Evolutionary conservation across 2,888 invertebrate species (phyloP).

Genomic region (Tetragnatha montana): DNA sequence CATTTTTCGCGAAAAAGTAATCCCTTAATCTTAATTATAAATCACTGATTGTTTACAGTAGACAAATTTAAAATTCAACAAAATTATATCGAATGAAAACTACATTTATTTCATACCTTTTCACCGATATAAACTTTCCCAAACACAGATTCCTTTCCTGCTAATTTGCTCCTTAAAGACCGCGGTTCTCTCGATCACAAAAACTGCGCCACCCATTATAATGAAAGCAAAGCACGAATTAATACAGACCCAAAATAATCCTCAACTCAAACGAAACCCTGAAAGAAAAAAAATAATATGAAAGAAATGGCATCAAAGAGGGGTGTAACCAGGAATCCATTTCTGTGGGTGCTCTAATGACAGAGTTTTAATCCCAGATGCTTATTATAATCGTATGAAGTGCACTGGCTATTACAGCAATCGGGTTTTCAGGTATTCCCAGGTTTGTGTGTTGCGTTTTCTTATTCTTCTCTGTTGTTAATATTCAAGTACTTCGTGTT

Average conservation of each 20-base stretch:
- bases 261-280: neutral
- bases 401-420: slow-evolving; percentile 27
- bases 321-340: slow-evolving; percentile 47
- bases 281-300: slow-evolving; percentile 1
- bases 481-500: slow-evolving; percentile 3
- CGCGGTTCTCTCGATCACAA: neutral
- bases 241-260: neutral
- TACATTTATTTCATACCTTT: too few relatives aligned
- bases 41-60: too few relatives aligned
- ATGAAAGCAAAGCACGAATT: slow-evolving; percentile 41
- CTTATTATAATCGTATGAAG: slow-evolving; percentile 30
- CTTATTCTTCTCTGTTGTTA: neutral
- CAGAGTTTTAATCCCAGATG: slow-evolving; percentile 39
- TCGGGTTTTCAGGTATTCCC: slow-evolving; percentile 17
- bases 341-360: slow-evolving; percentile 51
- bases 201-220: slow-evolving; percentile 22
- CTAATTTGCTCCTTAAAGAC: too few relatives aligned
- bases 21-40: too few relatives aligned
- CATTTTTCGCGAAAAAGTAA: too few relatives aligned
- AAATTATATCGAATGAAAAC: too few relatives aligned
- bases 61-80: too few relatives aligned
- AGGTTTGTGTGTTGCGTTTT: neutral
- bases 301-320: slow-evolving; percentile 21
- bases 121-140: too few relatives aligned
- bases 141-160: too few relatives aligned